Evolutionary conservation across 2,888 invertebrate species (phyloP), one percentile per base, ranked within the genome.

Genomic region (Apotomis capreana): DNA sequence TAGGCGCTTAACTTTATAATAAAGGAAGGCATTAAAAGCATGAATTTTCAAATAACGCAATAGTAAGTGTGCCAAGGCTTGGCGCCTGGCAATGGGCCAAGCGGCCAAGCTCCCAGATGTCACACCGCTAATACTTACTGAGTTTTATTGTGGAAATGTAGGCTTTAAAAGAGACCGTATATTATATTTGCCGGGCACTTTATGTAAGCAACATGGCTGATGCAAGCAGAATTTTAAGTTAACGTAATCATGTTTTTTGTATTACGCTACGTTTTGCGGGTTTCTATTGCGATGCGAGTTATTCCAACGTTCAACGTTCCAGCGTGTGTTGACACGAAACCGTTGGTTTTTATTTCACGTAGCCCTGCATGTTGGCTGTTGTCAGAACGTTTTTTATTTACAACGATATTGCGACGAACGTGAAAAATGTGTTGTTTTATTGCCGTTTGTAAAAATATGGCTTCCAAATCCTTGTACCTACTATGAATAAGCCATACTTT

Each of bases 1-100:
- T n/a, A 71, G 70, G 70, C 65, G 60, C 15, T 69, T 12, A 40
- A 51, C 37, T 49, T 60, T 70, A 40, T 54, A 58, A 44, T 44
- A 59, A 40, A 46, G 62, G 36, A 52, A 51, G n/a, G 46, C 37
- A 69, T n/a, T 68, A 57, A 40, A 63, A 49, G 36, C 46, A n/a
- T 40, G n/a, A 54, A 13, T 40, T 40, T 55, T 57, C 13, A 54
- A 59, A 46, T 60, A 54, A 65, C 65, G 60, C 46, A 55, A 61
- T 40, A 40, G 9, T 36, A 64, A 71, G 49, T 71, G 65, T 55
- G 67, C 70, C 70, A 71, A 71, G 70, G 70, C 70, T 60, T 5
- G 62, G 58, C 6, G 5, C 55, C 54, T 71, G 70, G 70, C 67
- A 37, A 5, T 8, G 9, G 8, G 60, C 68, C 68, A 68, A 44